Conservation (phyloP, 2,888 invertebrate genomes). For the Drosophila colorata region DNA sequence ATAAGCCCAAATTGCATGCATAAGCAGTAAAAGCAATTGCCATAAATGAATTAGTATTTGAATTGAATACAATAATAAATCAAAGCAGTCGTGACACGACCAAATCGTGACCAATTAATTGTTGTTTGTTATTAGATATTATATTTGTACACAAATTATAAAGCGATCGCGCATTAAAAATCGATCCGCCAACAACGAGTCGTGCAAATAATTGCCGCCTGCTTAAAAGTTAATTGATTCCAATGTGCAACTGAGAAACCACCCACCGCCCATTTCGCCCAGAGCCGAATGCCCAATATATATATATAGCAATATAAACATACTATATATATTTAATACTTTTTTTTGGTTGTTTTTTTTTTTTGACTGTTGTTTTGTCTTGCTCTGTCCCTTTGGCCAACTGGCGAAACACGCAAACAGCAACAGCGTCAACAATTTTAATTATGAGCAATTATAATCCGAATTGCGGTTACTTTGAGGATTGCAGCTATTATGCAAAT, state of each 20-base stretch:
- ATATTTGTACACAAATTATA: conserved; percentile 70
- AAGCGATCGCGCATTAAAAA: conserved; percentile 78
- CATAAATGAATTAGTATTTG: conserved; percentile 52
- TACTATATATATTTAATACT: conserved; percentile 1
- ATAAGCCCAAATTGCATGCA: conserved; percentile 35
- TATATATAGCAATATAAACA: conserved; percentile 3
- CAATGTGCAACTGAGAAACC: conserved; percentile 42
- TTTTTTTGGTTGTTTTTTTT: conserved; percentile 5
- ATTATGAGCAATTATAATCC: conserved; percentile 85
- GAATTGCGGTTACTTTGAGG: conserved; percentile 85
- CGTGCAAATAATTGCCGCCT: conserved; percentile 67
- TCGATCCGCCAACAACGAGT: conserved; percentile 46
- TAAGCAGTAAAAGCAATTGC: conserved; percentile 23
- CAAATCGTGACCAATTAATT: conserved; percentile 36
- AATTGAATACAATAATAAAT: conserved; percentile 53
- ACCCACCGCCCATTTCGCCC: not conserved
- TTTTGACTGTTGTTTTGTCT: conserved; percentile 5
- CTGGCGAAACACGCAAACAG: conserved; percentile 39
- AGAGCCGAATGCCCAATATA: conserved; percentile 2
- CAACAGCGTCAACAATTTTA: conserved; percentile 40
- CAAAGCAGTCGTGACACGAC: conserved; percentile 36
- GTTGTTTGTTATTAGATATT: conserved; percentile 33
- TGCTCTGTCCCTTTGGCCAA: conserved; percentile 21
- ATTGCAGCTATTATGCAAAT: conserved; percentile 83
- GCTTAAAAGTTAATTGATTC: conserved; percentile 59